These are phyloP conservation scores for Eulithis testata DNA, from an alignment of 2,888 invertebrate species.

Conservation along the genomic window DNA sequence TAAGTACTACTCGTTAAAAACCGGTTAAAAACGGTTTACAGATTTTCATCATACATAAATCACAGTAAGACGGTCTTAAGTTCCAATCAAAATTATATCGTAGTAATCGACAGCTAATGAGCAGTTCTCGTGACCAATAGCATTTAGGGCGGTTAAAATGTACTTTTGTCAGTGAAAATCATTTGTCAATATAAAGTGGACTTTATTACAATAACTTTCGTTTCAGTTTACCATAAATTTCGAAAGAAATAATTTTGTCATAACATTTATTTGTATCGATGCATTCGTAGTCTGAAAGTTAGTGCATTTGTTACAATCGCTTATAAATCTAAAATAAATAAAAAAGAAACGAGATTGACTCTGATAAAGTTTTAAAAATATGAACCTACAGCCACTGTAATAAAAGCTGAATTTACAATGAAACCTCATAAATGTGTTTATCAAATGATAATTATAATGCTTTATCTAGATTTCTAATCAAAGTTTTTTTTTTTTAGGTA, in stretches of 20 bases:
- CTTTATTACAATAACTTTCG: constrained; percentile 2
- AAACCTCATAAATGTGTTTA: too few species aligned
- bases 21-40: constrained; percentile 15
- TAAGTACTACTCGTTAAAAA: neutral
- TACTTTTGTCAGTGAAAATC: neutral
- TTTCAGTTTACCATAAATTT: neutral
- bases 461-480: too few species aligned
- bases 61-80: constrained; percentile 31
- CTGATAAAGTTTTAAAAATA: too few species aligned
- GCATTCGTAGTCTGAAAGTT: too few species aligned
- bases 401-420: too few species aligned
- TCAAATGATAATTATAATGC: too few species aligned
- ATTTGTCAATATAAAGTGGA: neutral
- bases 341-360: too few species aligned
- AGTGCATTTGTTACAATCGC: too few species aligned
- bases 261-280: too few species aligned
- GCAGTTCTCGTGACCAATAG: constrained; percentile 45
- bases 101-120: constrained; percentile 55
- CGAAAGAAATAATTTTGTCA: too few species aligned
- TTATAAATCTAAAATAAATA: too few species aligned
- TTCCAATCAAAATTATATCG: constrained; percentile 43
- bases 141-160: constrained; percentile 22
- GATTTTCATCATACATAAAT: constrained; percentile 30
- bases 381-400: too few species aligned
- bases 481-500: constrained; percentile 56